These are phyloP conservation scores for Hydrocynus forskahlii DNA, from an alignment of 2,797 vertebrate genomes.

Conservation along the genomic window DNA sequence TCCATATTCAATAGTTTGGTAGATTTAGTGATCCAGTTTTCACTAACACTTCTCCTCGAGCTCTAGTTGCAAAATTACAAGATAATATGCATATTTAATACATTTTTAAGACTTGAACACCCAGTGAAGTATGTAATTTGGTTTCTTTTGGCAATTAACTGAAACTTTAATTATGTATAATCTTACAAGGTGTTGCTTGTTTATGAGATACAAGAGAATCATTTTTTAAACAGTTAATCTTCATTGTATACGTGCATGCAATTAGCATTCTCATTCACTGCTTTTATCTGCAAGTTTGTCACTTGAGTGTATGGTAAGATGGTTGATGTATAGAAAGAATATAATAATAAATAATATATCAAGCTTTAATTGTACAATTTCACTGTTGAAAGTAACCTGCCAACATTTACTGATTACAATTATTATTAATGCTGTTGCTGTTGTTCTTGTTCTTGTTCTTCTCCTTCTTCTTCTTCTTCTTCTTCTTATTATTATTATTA, in stretches of 20 bases:
- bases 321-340: neutral
- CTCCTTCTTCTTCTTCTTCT: no score
- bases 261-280: neutral
- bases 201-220: neutral
- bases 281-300: slow-evolving; percentile 4
- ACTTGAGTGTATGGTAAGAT: neutral
- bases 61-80: neutral
- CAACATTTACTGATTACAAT: no score
- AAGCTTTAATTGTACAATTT: no score
- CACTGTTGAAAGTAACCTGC: no score
- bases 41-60: no score
- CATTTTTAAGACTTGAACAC: neutral
- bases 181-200: slow-evolving; percentile 12
- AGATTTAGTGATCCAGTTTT: no score
- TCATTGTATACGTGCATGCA: neutral
- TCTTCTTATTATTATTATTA: no score
- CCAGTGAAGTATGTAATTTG: neutral
- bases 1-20: no score
- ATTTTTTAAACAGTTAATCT: slow-evolving; percentile 26
- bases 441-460: no score
- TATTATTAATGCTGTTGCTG: no score
- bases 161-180: slow-evolving; percentile 23
- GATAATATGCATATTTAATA: neutral
- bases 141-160: neutral
- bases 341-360: no score